These are phyloP conservation scores for Coluber constrictor DNA, from an alignment of 2,797 vertebrate genomes.

Conservation along the genomic window DNA sequence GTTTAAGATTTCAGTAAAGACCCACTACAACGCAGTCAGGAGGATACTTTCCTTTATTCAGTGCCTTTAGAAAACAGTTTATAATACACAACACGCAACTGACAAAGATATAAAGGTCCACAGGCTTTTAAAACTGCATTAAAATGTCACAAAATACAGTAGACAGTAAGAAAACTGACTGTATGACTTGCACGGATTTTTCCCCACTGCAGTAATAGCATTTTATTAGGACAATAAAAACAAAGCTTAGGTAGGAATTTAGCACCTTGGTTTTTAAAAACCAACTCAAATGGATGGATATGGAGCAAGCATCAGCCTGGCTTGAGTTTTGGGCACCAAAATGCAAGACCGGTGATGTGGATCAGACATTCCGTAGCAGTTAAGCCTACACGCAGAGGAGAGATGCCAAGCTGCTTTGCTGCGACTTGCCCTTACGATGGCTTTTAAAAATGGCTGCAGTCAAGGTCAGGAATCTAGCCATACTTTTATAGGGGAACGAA, in stretches of 20 bases:
- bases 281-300: slow-evolving; percentile 18
- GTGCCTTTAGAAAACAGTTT: slow-evolving; percentile 82
- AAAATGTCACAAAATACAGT: slow-evolving; percentile 63
- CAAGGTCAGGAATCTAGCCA: background rate
- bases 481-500: background rate
- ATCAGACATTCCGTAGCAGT: background rate
- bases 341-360: too few relatives aligned
- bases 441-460: background rate
- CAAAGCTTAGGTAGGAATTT: slow-evolving; percentile 59
- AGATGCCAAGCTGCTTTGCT: background rate
- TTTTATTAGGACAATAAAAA: slow-evolving; percentile 53
- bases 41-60: slow-evolving; percentile 80
- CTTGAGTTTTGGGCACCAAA: background rate
- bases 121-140: slow-evolving; percentile 60
- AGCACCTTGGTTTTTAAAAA: slow-evolving; percentile 64
- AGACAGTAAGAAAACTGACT: slow-evolving; percentile 58
- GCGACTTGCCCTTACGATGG: background rate
- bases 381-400: background rate
- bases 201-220: slow-evolving; percentile 41
- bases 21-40: background rate
- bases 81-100: slow-evolving; percentile 69
- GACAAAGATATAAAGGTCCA: slow-evolving; percentile 57
- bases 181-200: slow-evolving; percentile 57
- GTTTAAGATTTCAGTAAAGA: background rate
- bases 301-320: accelerated